A percentile compares a stretch with the other conserved stretches of the same genome.
phyloP scores from a whole-genome alignment of 2,888 invertebrate species.

The Cantharis rufa region DNA sequence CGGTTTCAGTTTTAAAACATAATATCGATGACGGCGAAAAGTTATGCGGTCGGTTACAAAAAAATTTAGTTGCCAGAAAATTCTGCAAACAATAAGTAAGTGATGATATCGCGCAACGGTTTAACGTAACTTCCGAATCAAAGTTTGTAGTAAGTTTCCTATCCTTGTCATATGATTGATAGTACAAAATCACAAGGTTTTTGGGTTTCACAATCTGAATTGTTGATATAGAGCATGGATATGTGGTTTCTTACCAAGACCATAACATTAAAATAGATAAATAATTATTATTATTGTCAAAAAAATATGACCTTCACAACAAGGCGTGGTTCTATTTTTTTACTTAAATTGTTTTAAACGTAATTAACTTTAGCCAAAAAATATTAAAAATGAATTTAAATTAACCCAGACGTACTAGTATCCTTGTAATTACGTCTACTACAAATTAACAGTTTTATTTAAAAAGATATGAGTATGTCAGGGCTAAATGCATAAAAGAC shows the following conservation, averaged over 20 bases:
- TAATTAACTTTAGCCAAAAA: not conserved
- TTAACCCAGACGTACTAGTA: not conserved
- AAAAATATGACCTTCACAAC: not conserved
- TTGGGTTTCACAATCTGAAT: not conserved
- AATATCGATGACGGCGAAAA: not conserved
- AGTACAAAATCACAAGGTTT: not conserved
- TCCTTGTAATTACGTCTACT: not conserved
- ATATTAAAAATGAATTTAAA: not conserved
- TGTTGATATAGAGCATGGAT: not conserved
- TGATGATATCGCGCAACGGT: not conserved
- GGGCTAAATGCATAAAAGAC: constrained; percentile 1
- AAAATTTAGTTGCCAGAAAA: not conserved
- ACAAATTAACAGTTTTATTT: not conserved
- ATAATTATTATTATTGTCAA: not conserved
- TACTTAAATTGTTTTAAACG: not conserved
- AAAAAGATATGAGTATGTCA: not conserved
- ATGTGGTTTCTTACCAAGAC: not conserved
- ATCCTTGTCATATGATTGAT: not conserved
- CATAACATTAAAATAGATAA: not conserved
- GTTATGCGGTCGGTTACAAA: not conserved
- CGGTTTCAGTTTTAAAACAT: not conserved
- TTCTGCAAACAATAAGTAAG: not conserved
- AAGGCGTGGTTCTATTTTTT: not conserved
- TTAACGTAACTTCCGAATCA: not conserved
- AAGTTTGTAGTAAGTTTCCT: not conserved